Conservation (phyloP, 30 jellyfish, hydroid and myxozoan genomes). For the Aurelia coerulea region DNA sequence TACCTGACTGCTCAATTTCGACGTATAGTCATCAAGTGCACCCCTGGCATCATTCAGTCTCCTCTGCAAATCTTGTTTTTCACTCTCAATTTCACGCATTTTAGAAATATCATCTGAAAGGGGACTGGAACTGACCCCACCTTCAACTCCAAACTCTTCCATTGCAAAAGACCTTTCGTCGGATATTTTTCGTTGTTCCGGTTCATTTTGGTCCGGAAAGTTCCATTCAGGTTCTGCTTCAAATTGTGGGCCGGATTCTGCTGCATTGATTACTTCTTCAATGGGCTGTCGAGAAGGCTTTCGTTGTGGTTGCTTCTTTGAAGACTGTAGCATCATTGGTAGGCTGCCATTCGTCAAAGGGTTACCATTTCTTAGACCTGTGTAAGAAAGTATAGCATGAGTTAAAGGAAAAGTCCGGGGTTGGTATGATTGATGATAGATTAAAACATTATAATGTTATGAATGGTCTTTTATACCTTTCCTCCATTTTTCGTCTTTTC, state of each 20-base stretch:
- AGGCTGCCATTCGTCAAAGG: not conserved
- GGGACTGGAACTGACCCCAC: not conserved
- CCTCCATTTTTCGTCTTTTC: too few relatives aligned
- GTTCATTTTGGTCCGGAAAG: constrained; percentile 53
- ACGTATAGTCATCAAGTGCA: constrained; percentile 80
- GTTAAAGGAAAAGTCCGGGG: too few relatives aligned
- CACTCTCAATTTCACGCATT: constrained; percentile 77
- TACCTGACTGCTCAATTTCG: constrained; percentile 87
- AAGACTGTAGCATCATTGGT: not conserved
- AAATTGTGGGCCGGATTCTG: constrained; percentile 36
- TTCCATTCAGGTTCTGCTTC: constrained; percentile 74
- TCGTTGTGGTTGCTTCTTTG: constrained; percentile 1
- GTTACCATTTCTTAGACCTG: not conserved
- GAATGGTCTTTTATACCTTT: not conserved
- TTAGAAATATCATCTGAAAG: constrained; percentile 41
- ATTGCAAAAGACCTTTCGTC: not conserved
- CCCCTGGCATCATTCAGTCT: constrained; percentile 78
- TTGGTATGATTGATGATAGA: too few relatives aligned
- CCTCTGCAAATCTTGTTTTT: constrained; percentile 76
- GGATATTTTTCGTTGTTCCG: not conserved
- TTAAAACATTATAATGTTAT: too few relatives aligned
- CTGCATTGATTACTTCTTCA: constrained; percentile 38
- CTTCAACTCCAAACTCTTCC: not conserved
- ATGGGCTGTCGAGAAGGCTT: constrained; percentile 34
- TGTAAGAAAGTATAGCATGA: not conserved